Base-by-base conservation (phyloP, 2,797 vertebrate genomes). In the Sparidentex hasta region DNA sequence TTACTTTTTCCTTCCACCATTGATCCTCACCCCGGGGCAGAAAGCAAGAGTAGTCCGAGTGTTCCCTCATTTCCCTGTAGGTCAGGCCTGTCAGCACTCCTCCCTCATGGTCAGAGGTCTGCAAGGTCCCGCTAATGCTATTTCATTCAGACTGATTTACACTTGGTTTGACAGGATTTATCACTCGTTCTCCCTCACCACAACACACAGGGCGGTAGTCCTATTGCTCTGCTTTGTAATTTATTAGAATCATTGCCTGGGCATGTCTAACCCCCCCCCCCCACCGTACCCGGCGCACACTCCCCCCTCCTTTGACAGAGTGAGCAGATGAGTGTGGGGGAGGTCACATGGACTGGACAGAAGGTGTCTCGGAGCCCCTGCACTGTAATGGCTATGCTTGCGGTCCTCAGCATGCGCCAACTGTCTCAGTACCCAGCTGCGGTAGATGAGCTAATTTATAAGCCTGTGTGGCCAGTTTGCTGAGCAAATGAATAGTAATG, bases 401-500 rank as follows among this genome's bases (percentile, higher is more conserved):
- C 71, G 2, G 79, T 74, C 65, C 82, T 81, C 69, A 65, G 85
- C 86, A 80, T 87, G 83, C 66, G 54, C 85, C 83, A 81, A 87
- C 86, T 85, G 89, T 88, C 89, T 92, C 73, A 20, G 82, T 77
- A 70, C 85, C 83, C 91, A 89, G 84, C 90, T 93, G 87, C 62
- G 67, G 68, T 88, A 85, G 86, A 88, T 87, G 88, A 88, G 86
- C 86, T 93, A 84, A 92, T 93, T 91, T 87, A 91, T 86, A 87
- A 90, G 82, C 84, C 88, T 84, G 85, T 86, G 88, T 86, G 86
- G 92, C 88, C 92, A 91, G 90, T 94, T 92, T 92, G 80, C 87
- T 87, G 87, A 93, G 91, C 91, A 95, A 95, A 95, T 95, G 93
- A 96, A 93, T 94, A 91, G 87, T 91, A 91, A 92, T 93, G 93